These are phyloP conservation scores for Calyptommatus sinebrachiatus DNA, from an alignment of 2,113 vertebrate species.

Conservation along the genomic window DNA sequence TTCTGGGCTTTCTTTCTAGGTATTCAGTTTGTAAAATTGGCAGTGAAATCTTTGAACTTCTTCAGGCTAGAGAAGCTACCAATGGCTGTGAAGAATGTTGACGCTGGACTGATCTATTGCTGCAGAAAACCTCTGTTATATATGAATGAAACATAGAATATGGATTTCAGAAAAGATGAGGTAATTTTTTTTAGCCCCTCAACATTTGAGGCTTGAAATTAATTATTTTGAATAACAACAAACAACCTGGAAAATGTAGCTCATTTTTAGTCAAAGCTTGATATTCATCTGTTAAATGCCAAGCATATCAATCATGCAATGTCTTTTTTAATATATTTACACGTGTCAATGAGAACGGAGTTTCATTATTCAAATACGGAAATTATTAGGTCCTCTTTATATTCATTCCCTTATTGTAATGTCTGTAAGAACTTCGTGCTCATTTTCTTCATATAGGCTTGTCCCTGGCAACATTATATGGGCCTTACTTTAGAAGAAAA, in stretches of 20 bases:
- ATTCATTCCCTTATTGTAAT: conserved; percentile 20
- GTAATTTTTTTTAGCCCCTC: conserved; percentile 27
- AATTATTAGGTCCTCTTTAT: conserved; percentile 30
- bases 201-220: conserved; percentile 39
- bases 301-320: conserved; percentile 42
- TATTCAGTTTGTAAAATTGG: no score
- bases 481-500: conserved; percentile 6
- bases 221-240: conserved; percentile 36
- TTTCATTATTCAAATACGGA: conserved; percentile 35
- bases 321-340: conserved; percentile 31
- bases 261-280: conserved; percentile 47
- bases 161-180: conserved; percentile 33
- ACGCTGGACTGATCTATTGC: no score
- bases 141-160: conserved; percentile 19
- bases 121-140: not conserved
- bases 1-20: no score
- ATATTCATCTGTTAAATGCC: conserved; percentile 51
- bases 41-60: no score
- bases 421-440: conserved; percentile 33
- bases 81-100: no score
- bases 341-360: conserved; percentile 43
- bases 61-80: no score
- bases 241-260: conserved; percentile 44
- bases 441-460: conserved; percentile 17
- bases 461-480: conserved; percentile 1